Base-by-base conservation (phyloP, 2,888 invertebrate species). In the Eupeodes latifasciatus region DNA sequence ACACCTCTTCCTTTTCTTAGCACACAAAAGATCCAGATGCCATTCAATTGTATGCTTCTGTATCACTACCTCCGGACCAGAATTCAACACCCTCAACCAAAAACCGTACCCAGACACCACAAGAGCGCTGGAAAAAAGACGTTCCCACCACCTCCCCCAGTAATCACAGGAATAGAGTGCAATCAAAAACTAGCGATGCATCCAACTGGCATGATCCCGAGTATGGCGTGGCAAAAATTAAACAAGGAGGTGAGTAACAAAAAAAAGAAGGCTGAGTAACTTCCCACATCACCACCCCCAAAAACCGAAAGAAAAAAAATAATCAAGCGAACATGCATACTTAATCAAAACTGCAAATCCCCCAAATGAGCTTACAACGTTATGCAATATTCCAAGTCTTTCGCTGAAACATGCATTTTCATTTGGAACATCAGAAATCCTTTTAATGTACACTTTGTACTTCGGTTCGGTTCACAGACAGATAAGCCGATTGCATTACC, bases 21-120 rank as follows among this genome's bases (percentile, higher is more conserved):
- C 95, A 94, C 89, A 96, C 96, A 7, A 95, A 94, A 40, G 96
- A 96, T 91, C 95, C 95, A 0, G 93, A 94, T 49, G 95, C 95
- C 3, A 92, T 95, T 81, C 93, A 95, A 89, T 92, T 96, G 36
- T 96, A 95, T 91, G 92, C 94, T 12, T 94, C 96, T 4, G 91
- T 91, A 44, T 90, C 89, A 34, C 75, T 91, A 9, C 91, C 91
- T 55, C 82, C 2, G 82, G 36, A 44, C 88, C 89, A 16, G 90
- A 91, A 27, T 89, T 55, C 72, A 71, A 49, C 74, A 76, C 40
- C 66, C 72, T 2, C 27, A 27, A 27, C 27, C 27, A 27, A 27
- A 55, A 80, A 82, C 10, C 81, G 76, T 2, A 85, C 79, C 27
- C 89, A 89, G n/a, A 90, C 91, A 27, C 3, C 4, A 7, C 91